Percentiles rank a stretch among this genome's conserved stretches.
Conservation (phyloP, 2,113 vertebrate genomes). For the Sclerurus mexicanus region DNA sequence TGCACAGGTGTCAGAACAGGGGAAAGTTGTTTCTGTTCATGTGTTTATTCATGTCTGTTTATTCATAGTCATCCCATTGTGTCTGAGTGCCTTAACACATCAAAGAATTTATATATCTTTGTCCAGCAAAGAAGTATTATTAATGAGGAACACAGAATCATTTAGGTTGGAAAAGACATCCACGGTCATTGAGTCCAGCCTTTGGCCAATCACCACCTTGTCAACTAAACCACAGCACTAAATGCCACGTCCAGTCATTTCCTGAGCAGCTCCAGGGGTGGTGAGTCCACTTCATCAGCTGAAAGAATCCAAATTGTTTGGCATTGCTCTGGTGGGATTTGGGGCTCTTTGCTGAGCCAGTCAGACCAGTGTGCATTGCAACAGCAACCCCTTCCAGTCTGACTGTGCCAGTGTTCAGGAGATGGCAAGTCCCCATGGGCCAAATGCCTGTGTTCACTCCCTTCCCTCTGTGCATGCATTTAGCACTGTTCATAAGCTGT, state of each 20-base stretch:
- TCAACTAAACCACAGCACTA: not conserved
- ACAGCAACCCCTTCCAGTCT: not conserved
- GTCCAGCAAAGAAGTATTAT: not conserved
- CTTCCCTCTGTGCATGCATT: not conserved
- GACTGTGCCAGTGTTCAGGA: not conserved
- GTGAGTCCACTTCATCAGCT: not conserved
- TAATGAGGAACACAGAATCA: not conserved
- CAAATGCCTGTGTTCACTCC: not conserved
- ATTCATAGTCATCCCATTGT: not conserved
- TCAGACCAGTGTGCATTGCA: not conserved
- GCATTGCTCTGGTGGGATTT: not conserved
- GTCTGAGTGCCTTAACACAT: not conserved
- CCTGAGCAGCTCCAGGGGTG: not conserved
- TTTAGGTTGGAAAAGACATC: not conserved
- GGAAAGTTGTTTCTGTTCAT: not conserved
- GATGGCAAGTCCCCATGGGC: not conserved
- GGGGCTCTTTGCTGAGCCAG: not conserved
- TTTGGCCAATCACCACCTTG: not conserved
- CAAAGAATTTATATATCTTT: not conserved
- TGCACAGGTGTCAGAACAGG: not conserved
- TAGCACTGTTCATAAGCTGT: not conserved
- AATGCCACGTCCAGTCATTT: not conserved
- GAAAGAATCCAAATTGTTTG: not conserved
- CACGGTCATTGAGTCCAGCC: not conserved
- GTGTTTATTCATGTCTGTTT: not conserved